A percentile compares a stretch with the other conserved stretches of the same genome.
These are phyloP conservation scores for Coreoperca whiteheadi DNA, from an alignment of 2,113 vertebrate genomes.

Conservation along the genomic window DNA sequence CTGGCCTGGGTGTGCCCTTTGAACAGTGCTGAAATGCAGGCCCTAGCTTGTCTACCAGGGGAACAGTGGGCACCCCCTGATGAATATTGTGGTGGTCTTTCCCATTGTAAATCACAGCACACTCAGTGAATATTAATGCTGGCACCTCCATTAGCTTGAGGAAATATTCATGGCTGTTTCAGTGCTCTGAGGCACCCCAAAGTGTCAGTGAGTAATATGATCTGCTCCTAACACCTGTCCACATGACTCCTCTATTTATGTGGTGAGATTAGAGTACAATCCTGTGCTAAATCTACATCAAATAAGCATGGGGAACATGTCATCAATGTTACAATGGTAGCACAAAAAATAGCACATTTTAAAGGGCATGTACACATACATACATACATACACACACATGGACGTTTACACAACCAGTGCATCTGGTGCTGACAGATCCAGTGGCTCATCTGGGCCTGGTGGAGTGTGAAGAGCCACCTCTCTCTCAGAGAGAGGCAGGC, in stretches of 20 bases:
- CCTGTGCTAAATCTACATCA: slow-evolving; percentile 35
- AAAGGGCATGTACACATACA: slow-evolving; percentile 16
- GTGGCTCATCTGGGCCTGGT: slow-evolving; percentile 69
- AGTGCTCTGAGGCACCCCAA: slow-evolving; percentile 62
- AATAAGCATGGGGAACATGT: too few relatives aligned
- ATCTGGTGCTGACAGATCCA: slow-evolving; percentile 71
- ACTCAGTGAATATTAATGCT: slow-evolving; percentile 72
- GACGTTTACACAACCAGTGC: slow-evolving; percentile 57
- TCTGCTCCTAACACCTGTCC: slow-evolving; percentile 69
- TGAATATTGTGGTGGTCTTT: slow-evolving; percentile 51
- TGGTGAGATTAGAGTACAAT: slow-evolving; percentile 40
- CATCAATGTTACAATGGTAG: too few relatives aligned
- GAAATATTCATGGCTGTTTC: slow-evolving; percentile 72
- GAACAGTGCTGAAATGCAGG: slow-evolving; percentile 45
- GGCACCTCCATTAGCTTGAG: slow-evolving; percentile 68
- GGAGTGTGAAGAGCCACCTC: slow-evolving; percentile 68
- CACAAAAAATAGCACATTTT: slow-evolving; percentile 29
- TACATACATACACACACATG: neutral
- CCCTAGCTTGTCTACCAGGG: slow-evolving; percentile 18
- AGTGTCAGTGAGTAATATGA: slow-evolving; percentile 71
- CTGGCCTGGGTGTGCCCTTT: slow-evolving; percentile 37
- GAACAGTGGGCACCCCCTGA: slow-evolving; percentile 21
- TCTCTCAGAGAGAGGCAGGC: slow-evolving; percentile 45
- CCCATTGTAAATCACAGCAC: slow-evolving; percentile 67
- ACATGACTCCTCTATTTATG: slow-evolving; percentile 60